Base-by-base conservation (phyloP, 2,888 invertebrate genomes). In the Limnephilus rhombicus region DNA sequence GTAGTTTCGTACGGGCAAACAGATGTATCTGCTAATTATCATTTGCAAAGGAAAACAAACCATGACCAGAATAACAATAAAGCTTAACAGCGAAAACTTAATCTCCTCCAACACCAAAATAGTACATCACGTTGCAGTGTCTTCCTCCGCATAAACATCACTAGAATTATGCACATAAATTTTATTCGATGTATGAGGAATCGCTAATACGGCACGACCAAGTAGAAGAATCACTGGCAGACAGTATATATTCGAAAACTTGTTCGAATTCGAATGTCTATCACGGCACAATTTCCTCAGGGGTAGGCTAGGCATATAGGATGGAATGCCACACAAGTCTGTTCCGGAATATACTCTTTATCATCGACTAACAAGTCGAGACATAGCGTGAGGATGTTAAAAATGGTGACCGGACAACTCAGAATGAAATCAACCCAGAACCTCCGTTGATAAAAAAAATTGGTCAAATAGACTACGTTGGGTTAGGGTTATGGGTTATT, bases 21-120 rank as follows among this genome's bases (percentile, higher is more conserved):
- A 24, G 86, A n/a, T 41, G 82, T 34, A 24, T 68, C 11, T 24
- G 24, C 68, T 68, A 68, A 68, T 68, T 68, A 68, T 29, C 45
- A 45, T 86, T 86, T 49, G n/a, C 86, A 86, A 29, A n/a, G 86
- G 86, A n/a, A 86, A 37, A 45, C 49, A 24, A 45, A n/a, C 49
- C 29, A 45, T 86, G 86, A 86, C 86, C 45, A 29, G 86, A 86
- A 86, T 45, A 29, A 29, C 37, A 86, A 86, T 29, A 31, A 18
- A 34, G 29, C 82, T 31, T 15, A 82, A 82, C 82, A 34, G 68
- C n/a, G 68, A 68, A 24, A 68, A 68, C 9, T 68, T 68, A 68
- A 68, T n/a, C 45, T 37, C 49, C 86, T 29, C 45, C 41, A n/a
- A 37, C 13, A 86, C 86, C 41, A 49, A 86, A 86, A 86, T 86